Base-by-base conservation (phyloP, 2,888 invertebrate genomes). In the Digitonthophagus gazella region DNA sequence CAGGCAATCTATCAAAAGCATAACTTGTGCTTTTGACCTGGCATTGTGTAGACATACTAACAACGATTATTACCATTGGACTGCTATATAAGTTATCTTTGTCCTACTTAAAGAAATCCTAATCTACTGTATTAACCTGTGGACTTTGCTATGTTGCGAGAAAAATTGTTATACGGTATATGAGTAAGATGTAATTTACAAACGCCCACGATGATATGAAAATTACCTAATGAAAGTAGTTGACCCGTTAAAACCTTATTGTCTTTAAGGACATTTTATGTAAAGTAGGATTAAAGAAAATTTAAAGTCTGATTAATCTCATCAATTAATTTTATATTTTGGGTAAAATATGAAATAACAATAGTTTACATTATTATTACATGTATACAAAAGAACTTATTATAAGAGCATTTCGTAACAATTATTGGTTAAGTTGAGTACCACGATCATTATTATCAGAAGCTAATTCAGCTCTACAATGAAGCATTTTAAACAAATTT, bases 401-500 rank as follows among this genome's bases (percentile, higher is more conserved):
- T 57, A 64, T 15, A 44, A 11, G 11, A 54, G 6, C 4, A 15
- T 64, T 4, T 44, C n/a, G n/a, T 16, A 56, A 56, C 18, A n/a
- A 15, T 16, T 61, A 61, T 64, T 67, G 70, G 19, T 56, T 70
- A 19, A 70, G 56, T 65, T 70, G 70, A 14, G 70, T 70, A 2
- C 64, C 15, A 15, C 70, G 67, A 19, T 68, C 68, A 15, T 70
- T 67, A 15, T 70, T 67, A 14, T 70, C 70, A 56, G 65, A 65
- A 55, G 18, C 67, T 56, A 70, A 58, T 64, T 70, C 70, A 6
- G 68, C 70, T 65, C 68, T 70, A 15, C 67, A 70, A 18, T 67
- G 65, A 0, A 70, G 22, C 70, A 70, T 70, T 54, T 70, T 70
- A 20, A 70, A 70, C 18, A 70, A 44, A 19, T 70, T 70, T 5